These are phyloP conservation scores for Nomada fabriciana DNA, from an alignment of 2,888 invertebrate species.

Conservation along the genomic window DNA sequence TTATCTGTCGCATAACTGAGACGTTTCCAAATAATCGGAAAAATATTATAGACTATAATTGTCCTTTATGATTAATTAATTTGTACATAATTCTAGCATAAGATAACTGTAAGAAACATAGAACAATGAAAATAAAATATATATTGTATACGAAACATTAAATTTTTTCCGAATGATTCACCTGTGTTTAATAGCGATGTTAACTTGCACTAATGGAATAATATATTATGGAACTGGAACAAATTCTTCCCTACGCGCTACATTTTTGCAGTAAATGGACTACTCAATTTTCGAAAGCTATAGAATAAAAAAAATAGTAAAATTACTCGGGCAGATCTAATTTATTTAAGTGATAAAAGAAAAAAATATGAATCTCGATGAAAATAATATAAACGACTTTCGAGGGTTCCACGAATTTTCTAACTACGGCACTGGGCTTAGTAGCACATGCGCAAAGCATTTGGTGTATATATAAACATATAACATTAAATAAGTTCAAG, in stretches of 20 bases:
- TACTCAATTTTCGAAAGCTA: not conserved
- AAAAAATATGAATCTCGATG: not conserved
- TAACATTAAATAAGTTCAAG: not conserved
- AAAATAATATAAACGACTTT: not conserved
- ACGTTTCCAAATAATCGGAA: not conserved
- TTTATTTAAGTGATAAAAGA: not conserved
- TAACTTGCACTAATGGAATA: not conserved
- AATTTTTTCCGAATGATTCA: not conserved
- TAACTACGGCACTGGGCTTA: not conserved
- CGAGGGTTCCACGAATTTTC: not conserved
- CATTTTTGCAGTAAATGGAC: not conserved
- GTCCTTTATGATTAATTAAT: constrained; percentile 5
- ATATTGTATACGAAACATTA: not conserved
- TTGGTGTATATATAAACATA: not conserved
- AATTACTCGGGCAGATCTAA: not conserved
- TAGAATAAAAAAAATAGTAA: not conserved
- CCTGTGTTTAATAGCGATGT: not conserved
- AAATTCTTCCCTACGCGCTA: not conserved
- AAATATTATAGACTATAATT: not conserved
- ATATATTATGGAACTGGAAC: not conserved
- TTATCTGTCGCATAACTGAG: constrained; percentile 67
- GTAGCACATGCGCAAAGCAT: constrained; percentile 13
- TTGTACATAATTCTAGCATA: constrained; percentile 39
- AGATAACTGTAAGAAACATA: constrained; percentile 18
- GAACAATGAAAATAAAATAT: constrained; percentile 6